Evolutionary conservation across 2,113 vertebrate species (phyloP), one percentile per base, ranked within the genome.

Genomic region (Psophia crepitans): DNA sequence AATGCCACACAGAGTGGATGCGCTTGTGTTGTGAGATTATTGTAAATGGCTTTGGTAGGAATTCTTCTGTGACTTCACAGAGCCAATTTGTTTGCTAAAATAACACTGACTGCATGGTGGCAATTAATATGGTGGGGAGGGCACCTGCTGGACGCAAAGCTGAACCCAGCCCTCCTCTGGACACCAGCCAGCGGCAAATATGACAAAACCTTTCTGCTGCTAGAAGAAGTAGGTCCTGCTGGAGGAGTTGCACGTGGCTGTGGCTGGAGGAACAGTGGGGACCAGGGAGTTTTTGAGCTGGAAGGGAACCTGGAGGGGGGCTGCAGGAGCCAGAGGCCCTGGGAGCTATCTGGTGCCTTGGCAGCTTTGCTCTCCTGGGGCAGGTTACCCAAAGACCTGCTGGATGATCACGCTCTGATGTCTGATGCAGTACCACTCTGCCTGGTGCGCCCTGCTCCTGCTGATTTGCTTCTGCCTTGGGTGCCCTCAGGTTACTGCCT

Each of bases 1-100:
- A 1, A 19, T 57, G 39, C 44, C 60, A 49, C 54, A 11, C 0
- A 0, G 10, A 54, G 4, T 14, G 26, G 32, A 33, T 41, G 49
- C 12, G 6, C 80, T 66, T 43, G n/a, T 15, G 20, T 32, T 77
- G 63, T 75, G 64, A 74, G 1, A 1, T 86, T 35, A 35, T 37
- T 24, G 14, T 39, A 54, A 65, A 70, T 63, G 66, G 37, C 54
- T 51, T 54, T 74, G 49, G 12, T 33, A 84, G 54, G 58, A 85
- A 27, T 39, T 90, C 20, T 77, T 8, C 48, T 83, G 49, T 77
- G 66, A 66, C 14, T 53, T 90, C 26, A 14, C 24, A 70, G 39
- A 65, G 21, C 17, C 12, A 75, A 43, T 54, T 8, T 68, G 32
- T n/a, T 79, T 75, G 48, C 87, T 91, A 46, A 53, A 41, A 21